These are phyloP conservation scores for Nautilus pompilius DNA, from an alignment of 1,140 invertebrate species.

Conservation along the genomic window DNA sequence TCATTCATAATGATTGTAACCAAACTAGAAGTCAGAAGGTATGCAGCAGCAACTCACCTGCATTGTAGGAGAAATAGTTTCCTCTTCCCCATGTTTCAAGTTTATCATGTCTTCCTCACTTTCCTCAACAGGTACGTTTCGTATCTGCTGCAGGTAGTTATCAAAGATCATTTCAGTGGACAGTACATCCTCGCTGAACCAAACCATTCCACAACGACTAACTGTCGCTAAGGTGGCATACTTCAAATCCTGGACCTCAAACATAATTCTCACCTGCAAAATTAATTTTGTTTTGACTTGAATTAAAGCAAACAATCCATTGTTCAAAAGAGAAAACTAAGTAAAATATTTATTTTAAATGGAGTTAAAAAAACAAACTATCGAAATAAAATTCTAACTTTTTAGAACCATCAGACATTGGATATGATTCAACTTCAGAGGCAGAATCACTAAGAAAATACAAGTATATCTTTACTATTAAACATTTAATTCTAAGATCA, in stretches of 20 bases:
- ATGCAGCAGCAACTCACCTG: no score
- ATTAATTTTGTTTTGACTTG: no score
- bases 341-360: no score
- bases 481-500: no score
- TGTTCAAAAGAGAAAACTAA: no score
- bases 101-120: constrained; percentile 64
- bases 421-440: no score
- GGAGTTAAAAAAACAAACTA: neutral
- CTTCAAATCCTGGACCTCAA: constrained; percentile 98
- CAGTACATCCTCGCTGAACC: constrained; percentile 69
- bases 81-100: constrained; percentile 27
- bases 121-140: constrained; percentile 89
- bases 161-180: constrained; percentile 99
- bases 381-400: neutral
- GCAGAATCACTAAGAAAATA: no score
- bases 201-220: constrained; percentile 85
- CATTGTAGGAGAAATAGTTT: constrained; percentile 48
- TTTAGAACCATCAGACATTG: no score
- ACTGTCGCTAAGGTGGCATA: constrained; percentile 98
- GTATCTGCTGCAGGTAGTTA: constrained; percentile 84
- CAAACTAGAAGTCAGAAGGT: no score
- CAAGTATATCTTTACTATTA: no score
- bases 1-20: no score
- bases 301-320: no score
- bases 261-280: constrained; percentile 81